Evolutionary conservation across 2,888 invertebrate genomes (phyloP).

Genomic region (Lepetodrilus schrolli): DNA sequence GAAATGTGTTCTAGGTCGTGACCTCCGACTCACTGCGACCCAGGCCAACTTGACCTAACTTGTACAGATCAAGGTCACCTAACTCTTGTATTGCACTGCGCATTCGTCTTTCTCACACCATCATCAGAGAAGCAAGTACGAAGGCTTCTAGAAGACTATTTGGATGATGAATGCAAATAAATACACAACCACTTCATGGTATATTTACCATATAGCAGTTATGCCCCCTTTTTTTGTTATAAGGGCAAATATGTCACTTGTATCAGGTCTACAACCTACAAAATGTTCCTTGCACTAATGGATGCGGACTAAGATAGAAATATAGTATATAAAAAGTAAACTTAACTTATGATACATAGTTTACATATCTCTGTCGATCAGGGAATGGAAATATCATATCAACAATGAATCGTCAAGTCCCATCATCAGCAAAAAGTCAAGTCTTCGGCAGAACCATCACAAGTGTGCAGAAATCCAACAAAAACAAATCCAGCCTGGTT

Average conservation of each 20-base stretch:
- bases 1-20: neutral
- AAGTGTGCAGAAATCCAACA: neutral
- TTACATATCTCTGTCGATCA: conserved; percentile 8
- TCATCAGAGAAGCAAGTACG: neutral
- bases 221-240: too few species aligned
- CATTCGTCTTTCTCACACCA: neutral
- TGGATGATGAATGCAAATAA: neutral
- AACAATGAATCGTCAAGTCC: conserved; percentile 9
- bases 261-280: neutral
- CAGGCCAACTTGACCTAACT: neutral
- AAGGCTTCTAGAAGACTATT: neutral
- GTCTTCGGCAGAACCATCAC: neutral
- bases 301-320: conserved; percentile 21
- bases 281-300: conserved; percentile 12
- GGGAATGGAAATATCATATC: conserved; percentile 7
- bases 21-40: neutral
- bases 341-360: conserved; percentile 20
- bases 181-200: neutral
- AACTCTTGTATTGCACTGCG: neutral
- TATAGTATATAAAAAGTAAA: conserved; percentile 16
- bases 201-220: neutral
- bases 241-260: neutral
- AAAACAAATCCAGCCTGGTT: neutral
- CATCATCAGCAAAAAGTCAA: too few species aligned
- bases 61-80: neutral